Evolutionary conservation across 2,797 vertebrate genomes (phyloP).

Genomic region (Pangasius larnaudii): DNA sequence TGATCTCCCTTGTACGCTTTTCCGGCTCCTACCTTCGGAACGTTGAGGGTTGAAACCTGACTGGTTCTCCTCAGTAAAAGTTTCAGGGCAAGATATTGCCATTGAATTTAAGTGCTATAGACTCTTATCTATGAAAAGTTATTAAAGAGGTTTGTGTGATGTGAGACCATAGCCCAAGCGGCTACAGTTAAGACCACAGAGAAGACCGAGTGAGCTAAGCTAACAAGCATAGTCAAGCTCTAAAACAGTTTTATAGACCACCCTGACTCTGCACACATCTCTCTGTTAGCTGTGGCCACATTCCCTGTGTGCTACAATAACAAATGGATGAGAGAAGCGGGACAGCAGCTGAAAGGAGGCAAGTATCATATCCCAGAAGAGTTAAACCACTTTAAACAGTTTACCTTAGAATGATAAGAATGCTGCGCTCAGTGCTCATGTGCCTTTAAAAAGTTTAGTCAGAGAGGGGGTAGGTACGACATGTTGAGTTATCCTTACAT

Average conservation of each 20-base stretch:
- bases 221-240: background rate
- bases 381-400: background rate
- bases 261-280: background rate
- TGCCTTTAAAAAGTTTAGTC: background rate
- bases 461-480: background rate
- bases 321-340: background rate
- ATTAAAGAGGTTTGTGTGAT: background rate
- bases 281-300: background rate
- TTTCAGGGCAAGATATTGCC: background rate
- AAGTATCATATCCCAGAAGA: background rate
- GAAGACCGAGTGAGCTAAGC: background rate
- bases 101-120: background rate
- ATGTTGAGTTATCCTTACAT: background rate
- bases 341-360: conserved; percentile 7
- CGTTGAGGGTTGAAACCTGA: background rate
- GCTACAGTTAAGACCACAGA: background rate
- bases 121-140: background rate
- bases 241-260: background rate
- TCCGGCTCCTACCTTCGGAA: background rate
- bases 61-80: background rate
- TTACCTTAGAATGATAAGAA: background rate
- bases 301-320: conserved; percentile 3
- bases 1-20: background rate
- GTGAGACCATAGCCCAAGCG: background rate
- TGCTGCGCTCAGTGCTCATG: background rate